Base-by-base conservation (phyloP, 2,888 invertebrate species). In the Neoitamus cyanurus region DNA sequence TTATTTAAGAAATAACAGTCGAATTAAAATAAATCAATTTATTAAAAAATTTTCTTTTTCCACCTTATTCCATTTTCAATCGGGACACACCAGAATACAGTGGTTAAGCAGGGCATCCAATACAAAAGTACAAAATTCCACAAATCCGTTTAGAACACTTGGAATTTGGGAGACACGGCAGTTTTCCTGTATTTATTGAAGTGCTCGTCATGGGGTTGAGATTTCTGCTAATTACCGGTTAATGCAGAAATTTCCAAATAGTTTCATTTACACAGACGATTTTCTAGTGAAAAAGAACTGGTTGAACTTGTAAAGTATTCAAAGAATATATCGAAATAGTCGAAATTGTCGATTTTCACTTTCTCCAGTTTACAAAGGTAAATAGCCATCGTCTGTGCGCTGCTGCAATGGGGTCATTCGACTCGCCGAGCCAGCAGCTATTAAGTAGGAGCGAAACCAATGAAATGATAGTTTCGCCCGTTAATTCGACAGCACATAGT, bases 331-430 rank as follows among this genome's bases (percentile, higher is more conserved):
- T 28, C 6, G 11, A 7, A 20, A 1, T 7, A 15, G 58, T n/a
- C 11, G 80, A 80, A 34, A 15, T 80, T 58, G 7, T 15, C 20
- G 20, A 34, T 31, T 31, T 28, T 42, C 25, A 20, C 80, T 80
- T 80, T 80, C 80, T 80, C 80, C 31, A 20, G 15, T 58, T 58
- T 25, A 25, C 58, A 58, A 20, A 80, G 80, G 80, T 80, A 80
- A 70, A 80, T 58, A 58, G 58, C 80, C 80, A 20, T 58, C 80
- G 42, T 25, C 25, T 7, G 15, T 25, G 58, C 25, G 58, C 20
- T 58, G 58, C 20, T 42, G 9, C 25, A 77, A 30, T 37, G 42
- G 42, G 42, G 42, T 77, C 46, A 30, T 77, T 20, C 77, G 34
- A 77, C 77, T 77, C 30, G 58, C 25, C 15, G 58, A 58, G 25